Conservation (phyloP, 2,113 vertebrate genomes). For the Neogobius melanostomus region DNA sequence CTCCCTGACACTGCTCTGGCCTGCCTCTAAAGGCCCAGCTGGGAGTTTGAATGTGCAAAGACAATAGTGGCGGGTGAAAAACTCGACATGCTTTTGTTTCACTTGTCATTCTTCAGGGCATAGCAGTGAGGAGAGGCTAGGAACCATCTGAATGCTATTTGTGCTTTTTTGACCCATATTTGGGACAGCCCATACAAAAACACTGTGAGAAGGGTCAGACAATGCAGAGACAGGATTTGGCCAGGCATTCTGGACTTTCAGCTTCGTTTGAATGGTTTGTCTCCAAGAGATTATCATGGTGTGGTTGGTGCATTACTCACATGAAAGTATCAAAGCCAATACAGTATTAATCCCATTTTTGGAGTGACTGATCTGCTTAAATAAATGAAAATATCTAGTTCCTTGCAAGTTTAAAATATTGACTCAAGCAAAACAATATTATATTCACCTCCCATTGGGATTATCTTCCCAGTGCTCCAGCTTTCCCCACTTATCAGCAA, state of each 20-base stretch:
- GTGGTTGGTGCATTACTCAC: slow-evolving; percentile 33
- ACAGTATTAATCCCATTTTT: no score
- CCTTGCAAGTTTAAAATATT: no score
- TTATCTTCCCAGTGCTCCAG: no score
- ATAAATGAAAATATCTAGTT: no score
- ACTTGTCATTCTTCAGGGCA: slow-evolving; percentile 80
- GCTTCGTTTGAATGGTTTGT: slow-evolving; percentile 54
- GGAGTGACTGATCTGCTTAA: no score
- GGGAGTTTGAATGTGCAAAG: slow-evolving; percentile 77
- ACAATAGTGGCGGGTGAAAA: slow-evolving; percentile 78
- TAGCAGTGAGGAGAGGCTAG: slow-evolving; percentile 78
- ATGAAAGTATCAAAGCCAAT: neutral
- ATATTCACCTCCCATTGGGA: no score
- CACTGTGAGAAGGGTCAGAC: slow-evolving; percentile 69
- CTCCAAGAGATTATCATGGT: slow-evolving; percentile 66
- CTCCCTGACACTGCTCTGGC: slow-evolving; percentile 80
- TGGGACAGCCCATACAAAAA: slow-evolving; percentile 75
- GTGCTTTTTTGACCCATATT: slow-evolving; percentile 78
- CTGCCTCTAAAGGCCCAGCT: slow-evolving; percentile 78
- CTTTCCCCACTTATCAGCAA: neutral
- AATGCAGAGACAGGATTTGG: slow-evolving; percentile 66
- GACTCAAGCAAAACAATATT: no score
- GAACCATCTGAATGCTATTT: slow-evolving; percentile 82
- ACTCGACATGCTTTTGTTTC: slow-evolving; percentile 80
- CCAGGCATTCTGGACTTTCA: slow-evolving; percentile 69